Conservation (phyloP, 2,113 vertebrate genomes). For the Charadrius vociferus region DNA sequence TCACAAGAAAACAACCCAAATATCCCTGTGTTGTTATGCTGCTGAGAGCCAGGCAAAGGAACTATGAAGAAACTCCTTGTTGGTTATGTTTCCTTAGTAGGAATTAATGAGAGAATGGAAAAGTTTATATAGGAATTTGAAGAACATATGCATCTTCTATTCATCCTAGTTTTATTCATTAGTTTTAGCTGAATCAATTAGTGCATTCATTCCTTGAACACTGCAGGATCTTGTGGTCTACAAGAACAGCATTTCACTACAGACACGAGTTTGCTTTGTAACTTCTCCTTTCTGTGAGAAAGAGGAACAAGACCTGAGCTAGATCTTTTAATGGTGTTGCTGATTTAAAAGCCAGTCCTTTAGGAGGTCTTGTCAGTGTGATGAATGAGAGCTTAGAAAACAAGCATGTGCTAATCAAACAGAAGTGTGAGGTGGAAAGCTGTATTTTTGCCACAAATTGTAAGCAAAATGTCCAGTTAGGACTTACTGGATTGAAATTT, state of each 20-base stretch:
- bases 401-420: background rate
- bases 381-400: background rate
- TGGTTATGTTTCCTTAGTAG: background rate
- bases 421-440: background rate
- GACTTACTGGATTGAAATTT: background rate
- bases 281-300: background rate
- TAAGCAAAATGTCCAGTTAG: background rate
- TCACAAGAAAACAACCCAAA: slow-evolving; percentile 38
- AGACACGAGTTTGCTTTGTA: background rate
- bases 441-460: background rate
- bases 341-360: background rate
- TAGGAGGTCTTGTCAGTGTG: background rate
- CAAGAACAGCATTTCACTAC: background rate
- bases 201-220: background rate
- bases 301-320: background rate
- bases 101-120: background rate
- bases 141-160: background rate
- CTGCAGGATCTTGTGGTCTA: background rate
- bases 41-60: slow-evolving; percentile 27
- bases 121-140: background rate
- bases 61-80: background rate
- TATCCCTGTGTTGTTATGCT: background rate
- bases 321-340: background rate
- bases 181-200: background rate
- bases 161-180: background rate